Conservation (phyloP, 2,113 vertebrate species). For the Canis aureus region DNA sequence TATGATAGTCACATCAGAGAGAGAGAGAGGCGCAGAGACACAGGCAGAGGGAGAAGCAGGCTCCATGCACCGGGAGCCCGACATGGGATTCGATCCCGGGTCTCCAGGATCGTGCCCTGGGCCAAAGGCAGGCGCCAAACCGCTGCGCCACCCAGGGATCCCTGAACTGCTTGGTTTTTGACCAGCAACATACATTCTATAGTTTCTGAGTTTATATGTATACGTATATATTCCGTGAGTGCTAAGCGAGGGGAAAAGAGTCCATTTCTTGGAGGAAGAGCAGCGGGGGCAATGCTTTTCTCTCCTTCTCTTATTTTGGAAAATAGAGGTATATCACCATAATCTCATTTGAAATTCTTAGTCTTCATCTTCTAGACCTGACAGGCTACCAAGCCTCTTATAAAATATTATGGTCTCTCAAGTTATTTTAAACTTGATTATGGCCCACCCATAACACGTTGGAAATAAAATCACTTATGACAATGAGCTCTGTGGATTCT, state of each 20-base stretch:
- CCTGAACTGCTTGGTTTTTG: background rate
- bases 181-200: background rate
- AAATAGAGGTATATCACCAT: background rate
- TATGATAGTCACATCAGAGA: no score
- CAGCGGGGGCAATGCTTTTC: background rate
- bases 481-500: background rate
- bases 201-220: background rate
- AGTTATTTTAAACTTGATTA: background rate
- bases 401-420: background rate
- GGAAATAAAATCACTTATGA: background rate
- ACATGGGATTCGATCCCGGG: no score
- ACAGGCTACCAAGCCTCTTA: background rate
- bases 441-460: background rate
- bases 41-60: no score
- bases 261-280: background rate
- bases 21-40: no score
- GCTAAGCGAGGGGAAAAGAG: background rate
- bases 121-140: no score
- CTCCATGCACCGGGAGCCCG: no score
- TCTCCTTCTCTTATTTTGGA: background rate
- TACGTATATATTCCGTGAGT: background rate
- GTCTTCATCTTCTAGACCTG: constrained; percentile 24
- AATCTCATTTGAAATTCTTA: background rate
- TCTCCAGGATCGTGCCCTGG: no score
- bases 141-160: no score